Percentiles rank a stretch among this genome's conserved stretches.
These are phyloP conservation scores for Eulithis testata DNA, from an alignment of 2,888 invertebrate species.

Conservation along the genomic window DNA sequence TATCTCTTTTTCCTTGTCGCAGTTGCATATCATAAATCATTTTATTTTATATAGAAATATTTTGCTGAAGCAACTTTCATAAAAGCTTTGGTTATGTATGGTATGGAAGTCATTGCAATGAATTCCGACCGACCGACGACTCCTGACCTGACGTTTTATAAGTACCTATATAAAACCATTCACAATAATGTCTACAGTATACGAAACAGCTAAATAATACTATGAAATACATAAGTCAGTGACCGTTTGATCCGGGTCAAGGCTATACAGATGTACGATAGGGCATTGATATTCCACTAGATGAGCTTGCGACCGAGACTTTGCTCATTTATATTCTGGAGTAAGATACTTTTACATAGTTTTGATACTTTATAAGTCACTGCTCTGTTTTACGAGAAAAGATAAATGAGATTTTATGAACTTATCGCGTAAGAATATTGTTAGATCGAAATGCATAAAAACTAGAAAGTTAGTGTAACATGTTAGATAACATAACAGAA, in stretches of 20 bases:
- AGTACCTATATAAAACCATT: conserved; percentile 1
- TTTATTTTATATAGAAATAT: conserved; percentile 29
- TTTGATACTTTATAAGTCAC: conserved; percentile 14
- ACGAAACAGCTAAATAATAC: conserved; percentile 3
- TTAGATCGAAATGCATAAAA: conserved; percentile 3
- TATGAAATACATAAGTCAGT: conserved; percentile 39
- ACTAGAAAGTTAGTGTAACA: neutral
- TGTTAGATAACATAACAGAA: neutral
- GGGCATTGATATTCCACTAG: conserved; percentile 39
- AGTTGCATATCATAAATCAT: conserved; percentile 23
- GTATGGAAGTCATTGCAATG: neutral
- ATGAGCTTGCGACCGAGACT: conserved; percentile 26
- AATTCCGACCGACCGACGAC: conserved; percentile 1
- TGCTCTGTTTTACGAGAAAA: conserved; percentile 9
- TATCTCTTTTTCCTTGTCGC: conserved; percentile 29
- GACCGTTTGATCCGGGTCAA: conserved; percentile 53
- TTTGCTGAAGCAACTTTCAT: neutral
- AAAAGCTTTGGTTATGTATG: conserved; percentile 1
- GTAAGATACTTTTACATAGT: conserved; percentile 23
- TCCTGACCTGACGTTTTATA: neutral
- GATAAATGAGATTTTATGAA: conserved; percentile 5
- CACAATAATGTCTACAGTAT: neutral
- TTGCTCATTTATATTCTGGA: conserved; percentile 41
- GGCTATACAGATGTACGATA: conserved; percentile 37
- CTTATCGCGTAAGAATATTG: neutral